A percentile compares a stretch with the other conserved stretches of the same genome.
Evolutionary conservation across 2,888 invertebrate species (phyloP).

Genomic region (Eurytoma californica): DNA sequence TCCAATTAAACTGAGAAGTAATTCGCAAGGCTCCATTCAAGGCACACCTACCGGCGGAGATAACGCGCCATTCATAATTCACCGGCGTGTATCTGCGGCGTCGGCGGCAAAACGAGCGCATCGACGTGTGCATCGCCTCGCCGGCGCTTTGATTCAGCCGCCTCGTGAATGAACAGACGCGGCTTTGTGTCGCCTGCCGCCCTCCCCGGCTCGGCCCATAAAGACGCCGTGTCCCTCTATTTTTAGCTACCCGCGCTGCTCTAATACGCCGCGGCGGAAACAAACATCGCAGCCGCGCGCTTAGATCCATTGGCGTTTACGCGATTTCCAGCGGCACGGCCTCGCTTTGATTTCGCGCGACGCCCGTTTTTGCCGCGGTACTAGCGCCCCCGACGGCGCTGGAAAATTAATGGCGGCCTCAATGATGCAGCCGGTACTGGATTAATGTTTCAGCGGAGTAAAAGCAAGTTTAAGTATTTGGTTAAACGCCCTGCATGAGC

Average conservation of each 20-base stretch:
- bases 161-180: conserved; percentile 13
- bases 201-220: neutral
- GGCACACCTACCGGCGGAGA: too few relatives aligned
- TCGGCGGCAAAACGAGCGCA: conserved; percentile 3
- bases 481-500: too few relatives aligned
- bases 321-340: too few relatives aligned
- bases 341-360: neutral
- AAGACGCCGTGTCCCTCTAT: conserved; percentile 9
- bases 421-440: too few relatives aligned
- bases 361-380: neutral
- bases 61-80: neutral
- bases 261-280: neutral
- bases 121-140: conserved; percentile 4
- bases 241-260: neutral
- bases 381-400: too few relatives aligned
- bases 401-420: too few relatives aligned
- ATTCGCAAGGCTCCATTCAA: too few relatives aligned
- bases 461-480: too few relatives aligned
- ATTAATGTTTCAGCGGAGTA: too few relatives aligned
- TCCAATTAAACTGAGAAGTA: too few relatives aligned
- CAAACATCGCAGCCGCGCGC: neutral
- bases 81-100: neutral
- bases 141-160: conserved; percentile 1
- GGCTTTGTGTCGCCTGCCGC: conserved; percentile 3
- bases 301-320: too few relatives aligned